A percentile compares a stretch with the other conserved stretches of the same genome.
Evolutionary conservation across 2,888 invertebrate species (phyloP).

Genomic region (Cetonia aurata): DNA sequence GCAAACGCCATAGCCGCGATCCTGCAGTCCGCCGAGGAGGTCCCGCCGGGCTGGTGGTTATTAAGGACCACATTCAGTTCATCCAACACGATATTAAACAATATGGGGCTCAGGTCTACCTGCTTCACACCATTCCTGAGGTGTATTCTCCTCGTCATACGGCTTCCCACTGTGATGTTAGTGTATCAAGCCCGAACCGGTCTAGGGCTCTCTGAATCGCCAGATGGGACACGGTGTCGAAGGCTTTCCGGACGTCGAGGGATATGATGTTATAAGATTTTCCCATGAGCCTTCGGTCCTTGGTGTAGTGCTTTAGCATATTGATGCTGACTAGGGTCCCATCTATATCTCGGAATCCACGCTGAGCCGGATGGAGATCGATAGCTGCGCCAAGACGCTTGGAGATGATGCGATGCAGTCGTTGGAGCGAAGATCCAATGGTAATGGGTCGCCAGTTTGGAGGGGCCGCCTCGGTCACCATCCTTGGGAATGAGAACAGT

Average conservation of each 20-base stretch:
- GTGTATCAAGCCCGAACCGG: conserved; percentile 29
- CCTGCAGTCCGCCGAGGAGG: conserved; percentile 25
- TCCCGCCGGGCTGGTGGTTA: conserved; percentile 47
- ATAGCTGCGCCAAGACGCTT: no score
- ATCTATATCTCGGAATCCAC: conserved; percentile 59
- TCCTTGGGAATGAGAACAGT: conserved; percentile 50
- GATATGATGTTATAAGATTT: conserved; percentile 59
- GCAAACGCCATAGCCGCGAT: conserved; percentile 60
- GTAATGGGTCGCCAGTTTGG: conserved; percentile 57
- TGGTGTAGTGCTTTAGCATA: conserved; percentile 55
- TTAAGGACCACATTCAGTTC: conserved; percentile 49
- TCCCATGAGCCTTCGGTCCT: conserved; percentile 52
- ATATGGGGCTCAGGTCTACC: conserved; percentile 36
- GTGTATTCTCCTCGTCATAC: conserved; percentile 20
- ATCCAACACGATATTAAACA: conserved; percentile 55
- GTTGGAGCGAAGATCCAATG: conserved; percentile 53
- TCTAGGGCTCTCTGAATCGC: conserved; percentile 54
- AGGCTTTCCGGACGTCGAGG: conserved; percentile 64
- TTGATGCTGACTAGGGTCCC: conserved; percentile 61
- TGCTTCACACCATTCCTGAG: conserved; percentile 30
- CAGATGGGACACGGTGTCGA: conserved; percentile 57
- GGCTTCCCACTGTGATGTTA: conserved; percentile 39
- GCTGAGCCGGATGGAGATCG: conserved; percentile 53
- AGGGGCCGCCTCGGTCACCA: conserved; percentile 43
- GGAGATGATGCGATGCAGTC: conserved; percentile 54